phyloP scores from a whole-genome alignment of 2,888 invertebrate species.

The Cheilosia pagana region DNA sequence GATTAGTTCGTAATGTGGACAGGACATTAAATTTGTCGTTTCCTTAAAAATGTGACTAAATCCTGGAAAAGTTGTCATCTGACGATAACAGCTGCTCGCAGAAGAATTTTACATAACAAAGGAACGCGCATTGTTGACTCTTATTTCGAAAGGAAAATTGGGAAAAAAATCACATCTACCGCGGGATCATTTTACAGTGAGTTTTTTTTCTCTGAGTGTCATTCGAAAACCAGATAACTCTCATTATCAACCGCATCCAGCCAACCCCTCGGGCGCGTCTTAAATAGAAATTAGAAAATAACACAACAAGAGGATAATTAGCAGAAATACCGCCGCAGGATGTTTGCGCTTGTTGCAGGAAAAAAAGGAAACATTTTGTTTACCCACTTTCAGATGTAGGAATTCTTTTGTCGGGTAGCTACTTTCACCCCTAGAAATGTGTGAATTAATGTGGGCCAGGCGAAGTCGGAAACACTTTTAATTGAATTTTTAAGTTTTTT shows the following conservation, averaged over 20 bases:
- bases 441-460: constrained; percentile 44
- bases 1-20: constrained; percentile 12
- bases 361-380: constrained; percentile 30
- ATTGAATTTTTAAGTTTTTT: constrained; percentile 58
- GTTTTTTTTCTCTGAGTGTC: constrained; percentile 11
- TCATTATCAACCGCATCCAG: constrained; percentile 60
- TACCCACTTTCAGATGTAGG: constrained; percentile 19
- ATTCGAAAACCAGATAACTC: constrained; percentile 67
- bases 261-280: constrained; percentile 37
- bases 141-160: constrained; percentile 21
- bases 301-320: constrained; percentile 71
- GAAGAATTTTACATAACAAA: constrained; percentile 60
- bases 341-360: constrained; percentile 34
- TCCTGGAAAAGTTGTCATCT: constrained; percentile 49
- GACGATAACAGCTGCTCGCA: constrained; percentile 55
- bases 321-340: constrained; percentile 69
- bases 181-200: constrained; percentile 61
- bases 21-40: not conserved
- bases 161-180: constrained; percentile 54
- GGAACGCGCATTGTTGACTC: constrained; percentile 43
- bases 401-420: not conserved
- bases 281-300: constrained; percentile 61
- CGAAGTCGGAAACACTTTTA: constrained; percentile 45
- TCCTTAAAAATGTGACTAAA: constrained; percentile 19
- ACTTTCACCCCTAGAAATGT: constrained; percentile 35